phyloP scores from a whole-genome alignment of 2,113 vertebrate genomes.

The Heloderma charlesbogerti region DNA sequence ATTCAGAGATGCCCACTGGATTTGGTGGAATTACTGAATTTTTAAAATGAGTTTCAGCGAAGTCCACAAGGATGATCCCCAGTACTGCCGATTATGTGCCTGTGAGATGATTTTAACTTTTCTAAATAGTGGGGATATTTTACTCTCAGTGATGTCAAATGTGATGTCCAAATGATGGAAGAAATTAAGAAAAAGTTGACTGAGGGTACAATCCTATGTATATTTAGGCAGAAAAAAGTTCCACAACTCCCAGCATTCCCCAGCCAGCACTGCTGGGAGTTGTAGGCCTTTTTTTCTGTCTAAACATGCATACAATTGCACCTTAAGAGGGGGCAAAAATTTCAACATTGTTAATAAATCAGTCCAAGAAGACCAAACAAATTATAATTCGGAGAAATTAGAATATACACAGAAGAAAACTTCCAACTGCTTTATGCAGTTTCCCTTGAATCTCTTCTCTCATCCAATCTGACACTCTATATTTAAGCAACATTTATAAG shows the following conservation, averaged over 20 bases:
- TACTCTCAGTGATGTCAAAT: neutral
- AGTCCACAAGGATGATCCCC: neutral
- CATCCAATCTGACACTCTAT: neutral
- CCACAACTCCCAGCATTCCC: no score
- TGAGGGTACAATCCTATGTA: no score
- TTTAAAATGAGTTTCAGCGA: neutral
- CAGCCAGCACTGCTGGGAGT: no score
- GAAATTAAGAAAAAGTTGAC: neutral
- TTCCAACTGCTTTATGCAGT: neutral
- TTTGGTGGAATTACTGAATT: neutral
- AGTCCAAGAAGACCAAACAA: neutral
- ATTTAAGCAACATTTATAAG: constrained; percentile 30
- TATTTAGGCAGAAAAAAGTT: no score
- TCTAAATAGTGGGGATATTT: neutral
- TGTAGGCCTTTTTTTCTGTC: no score
- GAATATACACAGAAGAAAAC: neutral
- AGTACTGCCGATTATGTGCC: neutral
- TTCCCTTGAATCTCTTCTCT: neutral
- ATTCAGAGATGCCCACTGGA: neutral
- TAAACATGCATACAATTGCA: no score
- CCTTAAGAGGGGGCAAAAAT: neutral
- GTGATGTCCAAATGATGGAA: neutral
- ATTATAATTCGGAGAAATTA: neutral
- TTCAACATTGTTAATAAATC: neutral
- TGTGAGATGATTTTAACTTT: neutral